phyloP scores from a whole-genome alignment of 2,113 vertebrate species.

The Takifugu flavidus region DNA sequence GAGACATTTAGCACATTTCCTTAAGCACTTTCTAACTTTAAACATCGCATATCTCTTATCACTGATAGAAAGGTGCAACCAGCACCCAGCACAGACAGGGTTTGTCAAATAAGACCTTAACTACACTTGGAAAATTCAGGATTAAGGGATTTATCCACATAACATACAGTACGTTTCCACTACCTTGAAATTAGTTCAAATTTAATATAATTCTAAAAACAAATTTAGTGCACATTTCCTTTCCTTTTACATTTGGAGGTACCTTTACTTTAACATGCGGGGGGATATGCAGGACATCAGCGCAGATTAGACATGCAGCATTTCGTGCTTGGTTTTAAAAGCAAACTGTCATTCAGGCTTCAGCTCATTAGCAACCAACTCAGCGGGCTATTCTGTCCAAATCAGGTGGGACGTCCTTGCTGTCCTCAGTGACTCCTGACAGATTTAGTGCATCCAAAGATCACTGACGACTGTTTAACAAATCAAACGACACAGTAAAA shows the following conservation, averaged over 20 bases:
- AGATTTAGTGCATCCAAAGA: too few species aligned
- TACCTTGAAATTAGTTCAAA: conserved; percentile 28
- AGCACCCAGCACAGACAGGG: conserved; percentile 38
- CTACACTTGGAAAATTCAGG: conserved; percentile 12
- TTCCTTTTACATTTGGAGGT: conserved; percentile 8
- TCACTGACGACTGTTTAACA: too few species aligned
- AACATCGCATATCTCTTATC: background rate
- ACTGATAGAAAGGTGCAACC: conserved; percentile 19
- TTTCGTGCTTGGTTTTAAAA: conserved; percentile 78
- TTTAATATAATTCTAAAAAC: conserved; percentile 10
- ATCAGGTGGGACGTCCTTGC: too few species aligned
- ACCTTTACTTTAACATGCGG: conserved; percentile 46
- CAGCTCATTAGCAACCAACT: conserved; percentile 7
- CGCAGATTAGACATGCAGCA: conserved; percentile 64
- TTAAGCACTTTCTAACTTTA: background rate
- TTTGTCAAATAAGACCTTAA: conserved; percentile 41
- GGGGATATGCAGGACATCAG: too few species aligned
- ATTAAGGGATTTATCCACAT: conserved; percentile 7
- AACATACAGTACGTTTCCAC: conserved; percentile 7
- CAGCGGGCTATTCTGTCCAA: background rate
- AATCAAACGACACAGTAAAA: too few species aligned
- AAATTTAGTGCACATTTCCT: conserved; percentile 13
- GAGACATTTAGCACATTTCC: background rate
- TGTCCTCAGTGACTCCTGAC: too few species aligned
- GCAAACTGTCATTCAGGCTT: conserved; percentile 30